A percentile compares a stretch with the other conserved stretches of the same genome.
These are phyloP conservation scores for Gambusia affinis DNA, from an alignment of 2,113 vertebrate species.

Conservation along the genomic window DNA sequence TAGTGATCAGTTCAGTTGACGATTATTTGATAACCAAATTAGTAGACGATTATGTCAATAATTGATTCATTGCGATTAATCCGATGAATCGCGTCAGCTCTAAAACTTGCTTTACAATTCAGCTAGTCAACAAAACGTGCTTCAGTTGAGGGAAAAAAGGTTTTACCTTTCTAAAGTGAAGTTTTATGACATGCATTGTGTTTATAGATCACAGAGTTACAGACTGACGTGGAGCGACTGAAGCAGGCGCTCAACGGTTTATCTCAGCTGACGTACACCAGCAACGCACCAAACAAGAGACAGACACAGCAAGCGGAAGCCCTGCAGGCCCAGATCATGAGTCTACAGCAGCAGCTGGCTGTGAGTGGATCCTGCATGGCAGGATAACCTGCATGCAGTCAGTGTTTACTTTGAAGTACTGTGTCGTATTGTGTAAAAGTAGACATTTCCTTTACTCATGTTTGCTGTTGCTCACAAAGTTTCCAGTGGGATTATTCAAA, in stretches of 20 bases:
- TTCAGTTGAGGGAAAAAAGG: too few species aligned
- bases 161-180: neutral
- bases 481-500: neutral
- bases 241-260: conserved; percentile 92
- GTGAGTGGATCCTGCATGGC: conserved; percentile 80
- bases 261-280: conserved; percentile 89
- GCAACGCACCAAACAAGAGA: conserved; percentile 86
- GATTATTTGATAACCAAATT: too few species aligned
- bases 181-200: neutral
- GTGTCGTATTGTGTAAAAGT: too few species aligned
- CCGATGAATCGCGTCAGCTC: too few species aligned
- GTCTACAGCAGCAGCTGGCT: conserved; percentile 93
- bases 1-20: too few species aligned
- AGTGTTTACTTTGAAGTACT: neutral
- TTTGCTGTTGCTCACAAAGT: neutral
- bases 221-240: conserved; percentile 91
- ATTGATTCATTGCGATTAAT: too few species aligned
- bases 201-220: conserved; percentile 90
- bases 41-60: too few species aligned
- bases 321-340: conserved; percentile 89
- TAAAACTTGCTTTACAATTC: too few species aligned
- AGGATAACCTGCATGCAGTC: neutral
- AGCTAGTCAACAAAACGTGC: too few species aligned
- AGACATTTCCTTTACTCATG: neutral
- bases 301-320: conserved; percentile 87